Conservation (phyloP, 2,797 vertebrate species). For the Gambelia wislizenii region DNA sequence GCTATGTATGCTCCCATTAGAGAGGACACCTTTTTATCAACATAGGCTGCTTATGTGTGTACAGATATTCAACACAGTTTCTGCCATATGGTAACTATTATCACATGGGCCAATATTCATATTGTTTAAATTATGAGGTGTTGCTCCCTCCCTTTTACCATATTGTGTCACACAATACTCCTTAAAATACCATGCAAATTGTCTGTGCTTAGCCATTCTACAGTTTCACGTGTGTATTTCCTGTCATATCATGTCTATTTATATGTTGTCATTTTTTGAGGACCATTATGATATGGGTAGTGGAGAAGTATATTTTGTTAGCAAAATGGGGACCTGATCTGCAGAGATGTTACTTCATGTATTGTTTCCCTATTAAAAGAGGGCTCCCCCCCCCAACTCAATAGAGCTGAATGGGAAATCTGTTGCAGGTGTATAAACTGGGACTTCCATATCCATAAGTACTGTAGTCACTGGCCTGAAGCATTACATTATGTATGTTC, state of each 20-base stretch:
- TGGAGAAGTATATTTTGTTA: neutral
- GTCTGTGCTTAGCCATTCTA: slow-evolving; percentile 14
- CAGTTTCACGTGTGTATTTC: slow-evolving; percentile 21
- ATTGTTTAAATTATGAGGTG: neutral
- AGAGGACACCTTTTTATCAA: neutral
- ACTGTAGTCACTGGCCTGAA: neutral
- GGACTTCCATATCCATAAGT: neutral
- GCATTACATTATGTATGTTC: neutral
- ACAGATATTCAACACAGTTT: neutral
- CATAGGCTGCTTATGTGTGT: neutral
- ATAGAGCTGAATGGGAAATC: neutral
- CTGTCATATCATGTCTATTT: neutral
- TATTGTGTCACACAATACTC: slow-evolving; percentile 12
- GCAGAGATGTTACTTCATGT: neutral
- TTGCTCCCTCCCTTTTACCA: slow-evolving; percentile 17
- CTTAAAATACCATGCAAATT: slow-evolving; percentile 23
- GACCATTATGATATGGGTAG: neutral
- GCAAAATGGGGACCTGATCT: neutral
- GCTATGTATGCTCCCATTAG: neutral
- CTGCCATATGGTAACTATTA: slow-evolving; percentile 42
- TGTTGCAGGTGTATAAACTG: neutral
- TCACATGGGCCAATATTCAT: slow-evolving; percentile 56
- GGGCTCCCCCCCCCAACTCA: neutral
- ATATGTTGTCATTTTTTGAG: neutral
- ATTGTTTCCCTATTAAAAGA: neutral